Base-by-base conservation (phyloP, 53 echinoderm and acorn worm species). In the Patiria pectinifera region DNA sequence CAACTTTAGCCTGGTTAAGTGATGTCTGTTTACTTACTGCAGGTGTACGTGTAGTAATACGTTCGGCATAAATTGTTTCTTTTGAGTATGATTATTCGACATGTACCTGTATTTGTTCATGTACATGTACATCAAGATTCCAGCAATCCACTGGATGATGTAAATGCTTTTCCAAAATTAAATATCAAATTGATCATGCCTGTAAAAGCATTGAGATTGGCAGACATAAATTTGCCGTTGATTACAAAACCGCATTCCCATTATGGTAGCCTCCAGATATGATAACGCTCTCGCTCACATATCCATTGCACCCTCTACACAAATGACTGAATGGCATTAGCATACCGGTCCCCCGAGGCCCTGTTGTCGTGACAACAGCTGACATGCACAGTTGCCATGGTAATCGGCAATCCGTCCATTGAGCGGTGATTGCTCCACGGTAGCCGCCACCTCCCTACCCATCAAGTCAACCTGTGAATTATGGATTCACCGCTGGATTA, bases 371-470 rank as follows among this genome's bases (percentile, higher is more conserved):
- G 81, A 48, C 90, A 90, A 90, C 90, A 69, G 81, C 90, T 92
- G 92, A 92, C 92, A 92, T 92, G 92, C 87, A 69, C 19, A 61
- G 92, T 92, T 92, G 82, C 82, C 92, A 92, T 92, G 69, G 92
- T 81, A 92, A 92, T 89, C 80, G 62, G 89, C 61, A 69, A 81
- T 80, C 80, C 62, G 66, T 69, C 90, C 90, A 66, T 81, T 90
- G 90, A 90, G 46, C 13, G 69, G 47, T 66, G 70, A 63, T 11
- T 10, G 5, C 11, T 62, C 61, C 83, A 83, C 83, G 7, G 84
- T 84, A 43, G 84, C 63, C 9, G 6, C 11, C 48, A 2, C 80
- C 12, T 12, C 80, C 45, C 22, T 46, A 3, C 44, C 86, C 18
- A 74, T 53, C 19, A 45, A 85, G 86, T 53, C 21, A 85, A 71